Evolutionary conservation across 1,140 invertebrate genomes (phyloP), one percentile per base, ranked within the genome.

Genomic region (Atta colombica): DNA sequence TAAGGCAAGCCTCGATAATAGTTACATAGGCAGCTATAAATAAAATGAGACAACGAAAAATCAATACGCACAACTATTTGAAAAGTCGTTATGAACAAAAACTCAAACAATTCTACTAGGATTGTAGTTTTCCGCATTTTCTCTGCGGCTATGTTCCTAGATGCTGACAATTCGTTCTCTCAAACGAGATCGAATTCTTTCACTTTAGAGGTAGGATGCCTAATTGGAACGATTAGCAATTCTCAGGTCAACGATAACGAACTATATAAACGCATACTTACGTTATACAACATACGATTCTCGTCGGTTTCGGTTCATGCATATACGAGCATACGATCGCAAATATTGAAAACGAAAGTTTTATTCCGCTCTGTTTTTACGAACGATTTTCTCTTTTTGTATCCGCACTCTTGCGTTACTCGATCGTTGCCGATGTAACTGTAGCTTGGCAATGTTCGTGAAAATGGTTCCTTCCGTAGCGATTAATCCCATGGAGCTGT

Each of bases 261-360:
- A 66, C 31, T 51, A 39, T 86, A 71, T 75, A 85, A 80, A 60
- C 51, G 66, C 69, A 74, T 65, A 82, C 49, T 65, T 35, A 82
- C 14, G 84, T 89, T 81, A 88, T 86, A 87, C 69, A 88, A 88
- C 72, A 68, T 58, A 25, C 77, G 77, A 89, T 89, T 82, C 18
- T 12, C 78, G 39, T 39, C 58, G 55, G 85, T 89, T 87, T 81
- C 87, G 84, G 69, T 71, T 65, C 61, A 84, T 45, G 84, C 65
- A 58, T 77, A 58, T 81, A 66, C 81, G 74, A 88, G 86, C 77
- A 51, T 51, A 45, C 65, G 72, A 72, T 72, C 71, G 90, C 66
- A 87, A 78, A 89, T 92, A 93, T 93, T 87, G 93, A 95, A 94
- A 94, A 92, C 90, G 93, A 94, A 93, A 94, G 94, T 94, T 90